Evolutionary conservation across 2,113 vertebrate genomes (phyloP).

Genomic region (Gasterosteus nipponicus): DNA sequence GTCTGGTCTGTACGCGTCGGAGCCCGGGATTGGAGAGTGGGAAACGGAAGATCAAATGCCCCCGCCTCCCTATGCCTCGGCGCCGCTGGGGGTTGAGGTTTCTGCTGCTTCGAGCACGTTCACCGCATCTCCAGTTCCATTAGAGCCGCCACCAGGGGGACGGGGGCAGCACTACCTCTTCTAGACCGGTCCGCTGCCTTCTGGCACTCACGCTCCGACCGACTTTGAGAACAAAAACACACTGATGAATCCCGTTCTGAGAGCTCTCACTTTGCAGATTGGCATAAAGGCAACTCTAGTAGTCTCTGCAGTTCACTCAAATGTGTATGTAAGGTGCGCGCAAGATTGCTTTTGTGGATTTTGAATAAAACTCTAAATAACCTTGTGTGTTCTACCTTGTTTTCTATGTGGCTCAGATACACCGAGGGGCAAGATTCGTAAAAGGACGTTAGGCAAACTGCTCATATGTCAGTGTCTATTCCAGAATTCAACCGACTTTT

Average conservation of each 20-base stretch:
- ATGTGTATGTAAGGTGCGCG: not conserved
- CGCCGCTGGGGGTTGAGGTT: too few species aligned
- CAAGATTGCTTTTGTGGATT: conserved; percentile 9
- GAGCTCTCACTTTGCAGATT: too few species aligned
- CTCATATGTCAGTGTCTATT: not conserved
- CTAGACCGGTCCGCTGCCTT: conserved; percentile 30
- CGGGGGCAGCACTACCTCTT: not conserved
- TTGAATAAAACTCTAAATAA: conserved; percentile 15
- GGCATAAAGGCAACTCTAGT: not conserved
- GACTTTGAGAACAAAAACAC: not conserved
- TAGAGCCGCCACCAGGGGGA: too few species aligned
- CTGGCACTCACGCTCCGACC: conserved; percentile 6
- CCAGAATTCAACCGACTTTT: not conserved
- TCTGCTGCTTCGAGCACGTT: fast-evolving
- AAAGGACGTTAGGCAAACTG: not conserved
- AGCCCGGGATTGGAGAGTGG: conserved; percentile 2
- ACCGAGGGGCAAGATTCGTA: not conserved
- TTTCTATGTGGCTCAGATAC: not conserved
- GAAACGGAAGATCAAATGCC: not conserved
- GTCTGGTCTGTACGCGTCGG: not conserved
- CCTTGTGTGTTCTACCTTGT: not conserved
- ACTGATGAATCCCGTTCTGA: conserved; percentile 26
- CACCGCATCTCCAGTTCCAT: not conserved
- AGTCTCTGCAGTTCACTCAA: not conserved
- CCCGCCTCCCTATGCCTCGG: fast-evolving